Evolutionary conservation across 1,140 invertebrate species (phyloP), one percentile per base, ranked within the genome.

Genomic region (Maniola jurtina): DNA sequence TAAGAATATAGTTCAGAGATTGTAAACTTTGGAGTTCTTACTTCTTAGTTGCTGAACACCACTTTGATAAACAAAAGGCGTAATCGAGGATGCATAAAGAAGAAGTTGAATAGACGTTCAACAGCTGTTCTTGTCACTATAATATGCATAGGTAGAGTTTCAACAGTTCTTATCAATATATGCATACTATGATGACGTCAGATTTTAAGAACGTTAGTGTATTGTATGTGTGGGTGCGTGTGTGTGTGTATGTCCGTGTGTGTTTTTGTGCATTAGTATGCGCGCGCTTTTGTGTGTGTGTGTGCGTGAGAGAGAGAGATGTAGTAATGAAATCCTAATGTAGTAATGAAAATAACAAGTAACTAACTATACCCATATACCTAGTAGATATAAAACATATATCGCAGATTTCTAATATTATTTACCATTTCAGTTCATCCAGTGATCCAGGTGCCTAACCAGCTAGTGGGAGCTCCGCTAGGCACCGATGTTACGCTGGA

Each of bases 381-480:
- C 4, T 25, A 25, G 1, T 25, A 25, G 25, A 25, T 25, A 4
- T 25, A 25, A 25, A 25, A 25, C 1, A 25, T 25, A 25, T 25
- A 4, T 25, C 4, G n/a, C n/a, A n/a, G n/a, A n/a, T 25, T 38
- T 38, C 38, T 45, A 13, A 45, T 13, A 11, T 45, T 45, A n/a
- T 11, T 5, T 45, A 5, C 5, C 13, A 8, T 45, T 45, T 11
- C 92, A 98, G 97, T 98, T 93, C 93, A 96, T 83, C 96, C 97
- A 13, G 94, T 96, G 71, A 96, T 97, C 80, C 95, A 96, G 90
- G 96, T 97, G 58, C 96, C 96, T 40, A 97, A 96, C 92, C 96
- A 97, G 92, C 92, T 97, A 79, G 95, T 97, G 38, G 96, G 96
- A 8, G 96, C 96, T 52, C 96, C 96, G 13, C 88, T 96, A 56